phyloP scores from a whole-genome alignment of 1,140 invertebrate species.

The Drosophila tropicalis region DNA sequence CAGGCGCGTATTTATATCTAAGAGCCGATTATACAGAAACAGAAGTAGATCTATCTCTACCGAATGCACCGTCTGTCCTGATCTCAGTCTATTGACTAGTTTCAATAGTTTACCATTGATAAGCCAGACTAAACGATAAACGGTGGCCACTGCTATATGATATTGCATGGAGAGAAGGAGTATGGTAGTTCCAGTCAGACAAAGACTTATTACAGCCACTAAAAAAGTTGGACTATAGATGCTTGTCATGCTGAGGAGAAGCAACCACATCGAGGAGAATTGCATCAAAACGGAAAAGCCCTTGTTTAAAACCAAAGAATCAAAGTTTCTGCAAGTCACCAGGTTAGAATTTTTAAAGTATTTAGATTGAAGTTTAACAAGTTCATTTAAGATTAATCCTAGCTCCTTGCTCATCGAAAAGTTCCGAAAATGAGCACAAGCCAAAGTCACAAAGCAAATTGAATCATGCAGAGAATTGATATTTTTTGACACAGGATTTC shows the following conservation, averaged over 20 bases:
- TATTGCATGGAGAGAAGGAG: not conserved
- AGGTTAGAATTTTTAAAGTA: not conserved
- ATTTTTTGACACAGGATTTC: not conserved
- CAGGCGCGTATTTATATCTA: conserved; percentile 29
- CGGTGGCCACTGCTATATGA: not conserved
- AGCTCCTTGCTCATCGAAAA: not conserved
- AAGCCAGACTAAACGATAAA: conserved; percentile 1
- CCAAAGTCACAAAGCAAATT: not conserved
- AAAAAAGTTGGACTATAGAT: no score
- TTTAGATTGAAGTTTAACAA: not conserved
- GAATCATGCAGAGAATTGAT: not conserved
- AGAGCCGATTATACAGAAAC: not conserved
- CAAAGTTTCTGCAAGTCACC: not conserved
- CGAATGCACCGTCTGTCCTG: not conserved
- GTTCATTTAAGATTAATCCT: not conserved
- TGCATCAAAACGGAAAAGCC: not conserved
- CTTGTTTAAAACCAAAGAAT: not conserved
- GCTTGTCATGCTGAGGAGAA: not conserved
- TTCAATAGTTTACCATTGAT: not conserved
- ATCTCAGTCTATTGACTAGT: not conserved
- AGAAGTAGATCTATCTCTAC: not conserved
- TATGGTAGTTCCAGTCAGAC: not conserved
- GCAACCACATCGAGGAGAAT: not conserved
- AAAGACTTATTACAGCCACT: not conserved
- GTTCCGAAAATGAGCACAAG: not conserved